phyloP scores from a whole-genome alignment of 2,888 invertebrate species.

The Eupithecia subumbrata region DNA sequence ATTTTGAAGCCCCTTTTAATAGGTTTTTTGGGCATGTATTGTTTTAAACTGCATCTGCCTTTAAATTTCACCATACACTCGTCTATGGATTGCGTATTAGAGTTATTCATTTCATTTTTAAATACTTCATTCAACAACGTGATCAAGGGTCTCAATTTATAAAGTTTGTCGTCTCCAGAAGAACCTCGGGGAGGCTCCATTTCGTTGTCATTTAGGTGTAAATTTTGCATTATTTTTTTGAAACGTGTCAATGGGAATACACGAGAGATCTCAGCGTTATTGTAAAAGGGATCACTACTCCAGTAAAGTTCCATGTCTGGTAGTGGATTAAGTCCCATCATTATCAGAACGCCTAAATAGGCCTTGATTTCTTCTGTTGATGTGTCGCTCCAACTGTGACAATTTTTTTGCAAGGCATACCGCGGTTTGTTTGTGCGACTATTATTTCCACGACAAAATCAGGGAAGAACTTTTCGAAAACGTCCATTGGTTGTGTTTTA shows the following conservation, averaged over 20 bases:
- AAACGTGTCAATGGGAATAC: conserved; percentile 28
- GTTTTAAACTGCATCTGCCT: conserved; percentile 21
- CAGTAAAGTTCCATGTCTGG: conserved; percentile 40
- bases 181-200: conserved; percentile 30
- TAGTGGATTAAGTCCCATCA: conserved; percentile 33
- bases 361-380: conserved; percentile 35
- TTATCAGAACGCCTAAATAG: conserved; percentile 35
- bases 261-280: conserved; percentile 29
- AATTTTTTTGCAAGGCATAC: not conserved
- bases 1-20: conserved; percentile 8
- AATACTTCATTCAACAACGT: conserved; percentile 29
- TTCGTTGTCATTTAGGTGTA: conserved; percentile 35
- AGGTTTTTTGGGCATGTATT: conserved; percentile 12
- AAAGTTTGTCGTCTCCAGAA: conserved; percentile 34
- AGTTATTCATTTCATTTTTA: conserved; percentile 34
- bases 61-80: conserved; percentile 40
- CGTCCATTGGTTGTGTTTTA: conserved; percentile 16
- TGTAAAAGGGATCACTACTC: conserved; percentile 36
- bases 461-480: conserved; percentile 23
- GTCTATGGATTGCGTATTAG: conserved; percentile 33
- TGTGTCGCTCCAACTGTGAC: not conserved
- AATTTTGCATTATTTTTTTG: conserved; percentile 32
- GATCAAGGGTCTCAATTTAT: conserved; percentile 37
- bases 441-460: conserved; percentile 18
- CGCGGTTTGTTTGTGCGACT: conserved; percentile 17